Evolutionary conservation across 2,888 invertebrate genomes (phyloP).

Genomic region (Trissolcus japonicus): DNA sequence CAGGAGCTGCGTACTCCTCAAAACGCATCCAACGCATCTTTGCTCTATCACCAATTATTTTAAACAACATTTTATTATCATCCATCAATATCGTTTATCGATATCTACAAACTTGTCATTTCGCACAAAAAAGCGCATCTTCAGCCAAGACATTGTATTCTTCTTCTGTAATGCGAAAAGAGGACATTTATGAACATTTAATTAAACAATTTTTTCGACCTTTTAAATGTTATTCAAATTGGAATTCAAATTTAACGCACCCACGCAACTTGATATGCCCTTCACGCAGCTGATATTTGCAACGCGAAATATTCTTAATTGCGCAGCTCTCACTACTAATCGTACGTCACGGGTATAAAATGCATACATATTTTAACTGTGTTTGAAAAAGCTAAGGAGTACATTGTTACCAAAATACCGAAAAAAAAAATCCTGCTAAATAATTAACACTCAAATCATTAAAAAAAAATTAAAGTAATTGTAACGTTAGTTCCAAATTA

Average conservation of each 20-base stretch:
- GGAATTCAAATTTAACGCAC: conserved; percentile 7
- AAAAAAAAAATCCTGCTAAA: too few species aligned
- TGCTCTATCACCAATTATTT: background rate
- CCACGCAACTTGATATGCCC: conserved; percentile 5
- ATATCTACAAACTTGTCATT: background rate
- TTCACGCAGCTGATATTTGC: conserved; percentile 9
- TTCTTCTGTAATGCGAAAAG: background rate
- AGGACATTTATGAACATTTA: background rate
- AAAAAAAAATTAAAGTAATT: too few species aligned
- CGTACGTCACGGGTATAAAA: background rate
- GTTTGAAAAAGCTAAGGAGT: background rate
- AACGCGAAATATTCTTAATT: conserved; percentile 35
- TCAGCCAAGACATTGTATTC: background rate
- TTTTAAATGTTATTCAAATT: too few species aligned
- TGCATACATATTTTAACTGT: background rate
- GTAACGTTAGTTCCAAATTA: too few species aligned
- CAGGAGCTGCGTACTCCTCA: conserved; percentile 60
- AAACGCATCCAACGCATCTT: conserved; percentile 33
- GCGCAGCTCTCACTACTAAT: conserved; percentile 7
- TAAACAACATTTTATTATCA: too few species aligned
- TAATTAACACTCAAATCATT: too few species aligned
- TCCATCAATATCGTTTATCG: background rate
- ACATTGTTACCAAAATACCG: too few species aligned
- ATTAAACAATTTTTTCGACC: too few species aligned
- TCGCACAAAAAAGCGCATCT: background rate